Base-by-base conservation (phyloP, 2,113 vertebrate species). In the Balaeniceps rex region DNA sequence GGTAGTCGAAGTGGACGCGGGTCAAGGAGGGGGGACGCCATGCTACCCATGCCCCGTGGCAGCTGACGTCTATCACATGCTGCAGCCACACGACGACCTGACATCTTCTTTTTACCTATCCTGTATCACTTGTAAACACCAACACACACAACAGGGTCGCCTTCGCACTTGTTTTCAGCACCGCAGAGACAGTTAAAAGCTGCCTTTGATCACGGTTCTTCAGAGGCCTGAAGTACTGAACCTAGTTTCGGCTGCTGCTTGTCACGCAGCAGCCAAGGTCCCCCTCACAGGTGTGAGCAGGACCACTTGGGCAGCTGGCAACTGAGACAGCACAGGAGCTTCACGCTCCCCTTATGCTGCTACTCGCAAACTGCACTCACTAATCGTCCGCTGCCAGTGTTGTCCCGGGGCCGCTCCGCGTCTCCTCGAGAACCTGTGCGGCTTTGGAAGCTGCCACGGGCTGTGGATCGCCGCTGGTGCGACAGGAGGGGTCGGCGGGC, bases 51-150 rank as follows among this genome's bases (percentile, higher is more conserved):
- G 95, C 91, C 94, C 95, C 97, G 96, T 24, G 95, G 97, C 49
- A 97, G 74, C 87, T 93, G 97, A 12, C 96, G 95, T 82, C 97
- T 96, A 14, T 97, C 97, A 72, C 96, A 97, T 1, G 90, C 94
- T 7, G 95, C 94, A 46, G 95, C 92, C 15, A 97, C 87, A 33
- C 96, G 97, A 26, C 96, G 97, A 94, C 96, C 96, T 44, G 97
- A 97, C 97, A 97, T 97, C 95, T 94, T 97, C 95, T 97, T 97
- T 91, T 97, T 97, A 46, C 96, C 96, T 97, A 97, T 96, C 81
- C 92, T 97, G 94, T 83, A 93, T 22, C 66, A 2, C 90, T 88
- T 88, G 92, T 72, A 80, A 96, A 89, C 90, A 92, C 96, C 94
- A 65, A 75, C 94, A 85, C 95, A 87, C 57, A 88, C 83, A 94